Evolutionary conservation across 2,797 vertebrate genomes (phyloP), one percentile per base, ranked within the genome.

Genomic region (Bovichtus variegatus): DNA sequence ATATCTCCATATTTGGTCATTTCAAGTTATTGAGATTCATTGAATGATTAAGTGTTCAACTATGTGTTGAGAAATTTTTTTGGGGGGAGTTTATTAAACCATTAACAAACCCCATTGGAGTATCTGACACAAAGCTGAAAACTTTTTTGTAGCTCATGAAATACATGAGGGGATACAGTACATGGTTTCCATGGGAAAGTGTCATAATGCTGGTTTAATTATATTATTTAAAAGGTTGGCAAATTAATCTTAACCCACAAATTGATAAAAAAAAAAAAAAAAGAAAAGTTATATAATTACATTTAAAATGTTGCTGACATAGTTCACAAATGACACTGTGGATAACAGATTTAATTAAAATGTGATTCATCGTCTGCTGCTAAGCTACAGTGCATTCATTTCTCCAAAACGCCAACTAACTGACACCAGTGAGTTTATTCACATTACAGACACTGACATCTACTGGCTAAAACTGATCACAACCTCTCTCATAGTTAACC

Each of bases 361-460:
- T 2, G 5, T 18, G 18, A 47, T n/a, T 53, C 4, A 11, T 27
- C 31, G 29, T 23, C 44, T 67, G n/a, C 25, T 15, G 63, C 19
- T 41, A 10, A 57, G 2, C 10, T n/a, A 19, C 58, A 7, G n/a
- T 4, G 12, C 16, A 1, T 19, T 55, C 2, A n/a, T 63, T 71
- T 73, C 76, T 46, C 29, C 31, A 27, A 86, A 83, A 72, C 1
- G 62, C 11, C 12, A 18, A 54, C 0, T 70, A 11, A 58, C 7
- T 29, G n/a, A 54, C 23, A 58, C 10, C 0, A 2, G 5, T 7
- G 31, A 44, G 9, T 61, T 46, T 29, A n/a, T 11, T 53, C 40
- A 83, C 59, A 62, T n/a, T 84, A 55, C 19, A 78, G 84, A 91
- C 80, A 91, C 77, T 85, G 94, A 83, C 92, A 88, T 70, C 92